phyloP scores from a whole-genome alignment of 2,113 vertebrate genomes.

The Phalacrocorax pelagicus region DNA sequence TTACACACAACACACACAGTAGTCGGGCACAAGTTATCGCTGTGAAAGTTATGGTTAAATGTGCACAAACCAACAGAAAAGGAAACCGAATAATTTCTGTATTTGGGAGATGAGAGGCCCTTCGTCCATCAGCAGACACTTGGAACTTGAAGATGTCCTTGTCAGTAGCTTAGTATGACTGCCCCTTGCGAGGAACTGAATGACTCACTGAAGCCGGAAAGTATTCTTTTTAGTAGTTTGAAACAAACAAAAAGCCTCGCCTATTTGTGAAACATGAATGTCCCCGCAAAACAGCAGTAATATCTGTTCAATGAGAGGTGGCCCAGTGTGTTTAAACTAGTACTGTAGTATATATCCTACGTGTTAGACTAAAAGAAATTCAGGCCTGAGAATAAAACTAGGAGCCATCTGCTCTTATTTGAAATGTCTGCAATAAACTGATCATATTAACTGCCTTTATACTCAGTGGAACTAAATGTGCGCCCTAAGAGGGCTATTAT shows the following conservation, averaged over 20 bases:
- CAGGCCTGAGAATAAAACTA: background rate
- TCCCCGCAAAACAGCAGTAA: background rate
- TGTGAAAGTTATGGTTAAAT: background rate
- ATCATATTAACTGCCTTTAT: background rate
- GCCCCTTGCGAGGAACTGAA: background rate
- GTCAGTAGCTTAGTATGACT: background rate
- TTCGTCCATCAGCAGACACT: background rate
- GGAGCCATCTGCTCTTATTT: background rate
- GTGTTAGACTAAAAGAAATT: background rate
- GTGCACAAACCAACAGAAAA: background rate
- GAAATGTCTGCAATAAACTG: background rate
- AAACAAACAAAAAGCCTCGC: background rate
- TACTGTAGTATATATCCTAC: background rate
- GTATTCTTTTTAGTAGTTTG: background rate
- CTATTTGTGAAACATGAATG: background rate
- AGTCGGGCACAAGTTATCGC: background rate
- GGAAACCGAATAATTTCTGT: background rate
- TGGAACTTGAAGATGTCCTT: background rate
- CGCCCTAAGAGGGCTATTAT: background rate
- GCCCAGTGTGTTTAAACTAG: background rate
- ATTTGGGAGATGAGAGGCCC: fast-evolving
- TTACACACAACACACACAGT: background rate
- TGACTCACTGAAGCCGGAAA: background rate
- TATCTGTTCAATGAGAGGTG: background rate
- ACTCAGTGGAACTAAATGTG: background rate